phyloP scores from a whole-genome alignment of 2,888 invertebrate species.

The Hesperia comma region DNA sequence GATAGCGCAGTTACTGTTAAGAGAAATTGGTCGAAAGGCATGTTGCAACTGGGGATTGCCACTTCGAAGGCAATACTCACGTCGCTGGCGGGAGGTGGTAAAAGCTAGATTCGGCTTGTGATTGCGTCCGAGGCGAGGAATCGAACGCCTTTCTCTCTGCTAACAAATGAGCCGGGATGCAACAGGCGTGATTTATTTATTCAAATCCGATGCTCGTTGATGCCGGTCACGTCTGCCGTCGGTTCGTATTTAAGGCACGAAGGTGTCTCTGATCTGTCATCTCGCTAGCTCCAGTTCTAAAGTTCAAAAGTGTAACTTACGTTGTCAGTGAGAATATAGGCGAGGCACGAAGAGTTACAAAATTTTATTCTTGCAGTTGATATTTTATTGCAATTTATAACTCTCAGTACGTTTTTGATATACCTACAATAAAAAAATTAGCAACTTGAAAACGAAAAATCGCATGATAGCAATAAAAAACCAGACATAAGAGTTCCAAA shows the following conservation, averaged over 20 bases:
- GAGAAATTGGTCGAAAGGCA: slow-evolving; percentile 53
- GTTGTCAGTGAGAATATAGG: neutral
- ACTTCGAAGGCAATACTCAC: slow-evolving; percentile 50
- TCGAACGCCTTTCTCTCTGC: slow-evolving; percentile 75
- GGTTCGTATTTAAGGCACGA: slow-evolving; percentile 63
- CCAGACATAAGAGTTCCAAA: too few relatives aligned
- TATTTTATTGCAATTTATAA: neutral
- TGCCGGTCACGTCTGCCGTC: slow-evolving; percentile 67
- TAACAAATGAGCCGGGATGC: slow-evolving; percentile 74
- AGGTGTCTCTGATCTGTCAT: slow-evolving; percentile 65
- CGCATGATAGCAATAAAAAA: too few relatives aligned
- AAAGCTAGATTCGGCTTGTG: slow-evolving; percentile 66
- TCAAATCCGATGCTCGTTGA: slow-evolving; percentile 69
- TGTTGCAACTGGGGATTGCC: slow-evolving; percentile 32
- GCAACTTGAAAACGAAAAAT: too few relatives aligned
- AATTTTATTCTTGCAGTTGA: neutral
- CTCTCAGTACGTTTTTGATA: too few relatives aligned
- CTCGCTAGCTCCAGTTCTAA: slow-evolving; percentile 46
- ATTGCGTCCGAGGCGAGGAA: slow-evolving; percentile 66
- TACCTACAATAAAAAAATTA: too few relatives aligned
- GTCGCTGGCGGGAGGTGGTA: slow-evolving; percentile 58
- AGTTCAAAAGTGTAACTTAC: slow-evolving; percentile 50
- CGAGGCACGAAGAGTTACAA: slow-evolving; percentile 23
- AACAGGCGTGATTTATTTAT: slow-evolving; percentile 70
- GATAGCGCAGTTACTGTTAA: slow-evolving; percentile 52